phyloP scores from a whole-genome alignment of 2,888 invertebrate species.

The Tachina grossa region DNA sequence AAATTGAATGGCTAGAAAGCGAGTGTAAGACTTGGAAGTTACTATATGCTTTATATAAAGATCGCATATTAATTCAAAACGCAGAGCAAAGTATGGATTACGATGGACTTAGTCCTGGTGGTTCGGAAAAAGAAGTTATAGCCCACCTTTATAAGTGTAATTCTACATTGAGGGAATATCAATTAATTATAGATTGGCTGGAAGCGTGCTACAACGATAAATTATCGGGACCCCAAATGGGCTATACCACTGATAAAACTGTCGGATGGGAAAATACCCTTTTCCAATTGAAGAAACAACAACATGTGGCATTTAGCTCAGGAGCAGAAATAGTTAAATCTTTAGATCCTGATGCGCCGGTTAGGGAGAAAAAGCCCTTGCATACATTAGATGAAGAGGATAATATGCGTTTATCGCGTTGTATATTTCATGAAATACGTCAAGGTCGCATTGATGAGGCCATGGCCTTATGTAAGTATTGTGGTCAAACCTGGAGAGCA shows the following conservation, averaged over 20 bases:
- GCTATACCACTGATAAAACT: slow-evolving; percentile 91
- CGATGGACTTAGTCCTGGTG: slow-evolving; percentile 82
- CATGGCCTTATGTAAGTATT: slow-evolving; percentile 90
- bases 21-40: slow-evolving; percentile 96
- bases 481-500: slow-evolving; percentile 96
- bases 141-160: slow-evolving; percentile 83
- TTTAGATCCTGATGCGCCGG: slow-evolving; percentile 95
- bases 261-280: slow-evolving; percentile 96
- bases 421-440: slow-evolving; percentile 88
- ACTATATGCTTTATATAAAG: slow-evolving; percentile 91
- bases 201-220: slow-evolving; percentile 90
- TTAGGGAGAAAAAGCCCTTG: slow-evolving; percentile 89
- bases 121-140: slow-evolving; percentile 84
- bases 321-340: slow-evolving; percentile 86
- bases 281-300: slow-evolving; percentile 86
- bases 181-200: slow-evolving; percentile 96
- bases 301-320: slow-evolving; percentile 85
- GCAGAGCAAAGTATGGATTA: slow-evolving; percentile 77
- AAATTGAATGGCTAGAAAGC: slow-evolving; percentile 86
- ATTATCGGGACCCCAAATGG: slow-evolving; percentile 83
- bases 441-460: slow-evolving; percentile 94
- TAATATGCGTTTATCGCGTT: slow-evolving; percentile 85
- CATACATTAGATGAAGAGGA: slow-evolving; percentile 95
- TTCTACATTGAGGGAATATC: slow-evolving; percentile 87
- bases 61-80: slow-evolving; percentile 85